phyloP scores from a whole-genome alignment of 2,113 vertebrate species.

The Brachyhypopomus gauderio region DNA sequence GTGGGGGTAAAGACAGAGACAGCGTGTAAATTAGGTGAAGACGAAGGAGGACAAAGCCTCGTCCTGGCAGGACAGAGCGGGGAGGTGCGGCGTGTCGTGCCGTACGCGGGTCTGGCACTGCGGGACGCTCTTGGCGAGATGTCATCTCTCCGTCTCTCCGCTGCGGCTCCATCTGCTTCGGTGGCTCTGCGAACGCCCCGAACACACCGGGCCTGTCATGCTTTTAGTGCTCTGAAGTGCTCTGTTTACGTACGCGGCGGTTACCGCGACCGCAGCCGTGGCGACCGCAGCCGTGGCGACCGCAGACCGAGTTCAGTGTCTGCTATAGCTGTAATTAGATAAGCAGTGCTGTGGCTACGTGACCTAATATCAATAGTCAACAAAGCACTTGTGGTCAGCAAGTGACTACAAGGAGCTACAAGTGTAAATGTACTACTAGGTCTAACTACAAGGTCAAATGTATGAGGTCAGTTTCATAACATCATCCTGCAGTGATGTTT shows the following conservation, averaged over 20 bases:
- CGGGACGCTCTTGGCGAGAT: constrained; percentile 21
- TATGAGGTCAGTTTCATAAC: background rate
- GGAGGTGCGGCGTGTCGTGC: constrained; percentile 21
- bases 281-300: no score
- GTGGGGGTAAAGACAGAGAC: background rate
- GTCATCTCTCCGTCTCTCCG: constrained; percentile 20
- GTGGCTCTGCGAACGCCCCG: background rate
- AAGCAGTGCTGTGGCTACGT: background rate
- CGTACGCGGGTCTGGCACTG: background rate
- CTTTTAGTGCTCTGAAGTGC: background rate
- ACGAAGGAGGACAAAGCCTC: background rate
- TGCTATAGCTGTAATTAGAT: background rate
- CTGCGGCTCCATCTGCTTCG: background rate
- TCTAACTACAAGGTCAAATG: background rate
- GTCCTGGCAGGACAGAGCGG: constrained; percentile 4
- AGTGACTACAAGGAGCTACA: background rate
- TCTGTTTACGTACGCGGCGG: background rate
- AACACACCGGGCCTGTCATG: background rate
- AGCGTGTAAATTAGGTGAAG: constrained; percentile 34
- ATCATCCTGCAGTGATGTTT: background rate
- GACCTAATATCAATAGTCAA: background rate
- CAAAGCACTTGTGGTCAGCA: background rate
- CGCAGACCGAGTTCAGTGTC: background rate
- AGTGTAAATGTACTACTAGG: background rate
- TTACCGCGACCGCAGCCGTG: no score